These are phyloP conservation scores for Sphecodes monilicornis DNA, from an alignment of 2,888 invertebrate genomes.

Conservation along the genomic window DNA sequence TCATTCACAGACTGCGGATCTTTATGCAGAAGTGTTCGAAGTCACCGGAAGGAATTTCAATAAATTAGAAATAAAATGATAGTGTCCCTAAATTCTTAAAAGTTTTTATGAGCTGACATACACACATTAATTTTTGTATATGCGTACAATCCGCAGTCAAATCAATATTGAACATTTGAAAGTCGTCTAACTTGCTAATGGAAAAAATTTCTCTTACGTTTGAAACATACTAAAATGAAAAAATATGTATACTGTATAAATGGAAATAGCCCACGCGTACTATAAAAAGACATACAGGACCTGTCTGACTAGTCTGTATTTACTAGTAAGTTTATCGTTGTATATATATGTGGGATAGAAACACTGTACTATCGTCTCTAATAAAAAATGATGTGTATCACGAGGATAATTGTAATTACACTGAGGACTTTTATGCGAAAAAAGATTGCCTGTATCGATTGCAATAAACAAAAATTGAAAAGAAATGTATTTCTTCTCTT, in stretches of 20 bases:
- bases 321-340: conserved; percentile 48
- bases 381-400: conserved; percentile 26
- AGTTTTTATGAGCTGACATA: neutral
- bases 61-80: neutral
- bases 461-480: neutral
- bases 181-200: neutral
- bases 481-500: neutral
- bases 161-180: neutral
- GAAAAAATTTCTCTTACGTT: conserved; percentile 4
- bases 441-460: neutral
- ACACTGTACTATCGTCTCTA: conserved; percentile 34
- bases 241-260: conserved; percentile 48
- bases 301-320: conserved; percentile 14
- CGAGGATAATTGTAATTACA: conserved; percentile 20
- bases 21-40: neutral
- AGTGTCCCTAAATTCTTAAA: neutral
- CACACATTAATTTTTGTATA: neutral
- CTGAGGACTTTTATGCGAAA: neutral
- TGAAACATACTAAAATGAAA: conserved; percentile 15
- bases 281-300: conserved; percentile 18
- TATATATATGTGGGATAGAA: conserved; percentile 66
- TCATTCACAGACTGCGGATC: neutral
- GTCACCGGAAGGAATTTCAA: neutral
- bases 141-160: neutral
- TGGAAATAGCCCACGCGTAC: conserved; percentile 24